These are phyloP conservation scores for Fregata magnificens DNA, from an alignment of 2,113 vertebrate species.

Conservation along the genomic window DNA sequence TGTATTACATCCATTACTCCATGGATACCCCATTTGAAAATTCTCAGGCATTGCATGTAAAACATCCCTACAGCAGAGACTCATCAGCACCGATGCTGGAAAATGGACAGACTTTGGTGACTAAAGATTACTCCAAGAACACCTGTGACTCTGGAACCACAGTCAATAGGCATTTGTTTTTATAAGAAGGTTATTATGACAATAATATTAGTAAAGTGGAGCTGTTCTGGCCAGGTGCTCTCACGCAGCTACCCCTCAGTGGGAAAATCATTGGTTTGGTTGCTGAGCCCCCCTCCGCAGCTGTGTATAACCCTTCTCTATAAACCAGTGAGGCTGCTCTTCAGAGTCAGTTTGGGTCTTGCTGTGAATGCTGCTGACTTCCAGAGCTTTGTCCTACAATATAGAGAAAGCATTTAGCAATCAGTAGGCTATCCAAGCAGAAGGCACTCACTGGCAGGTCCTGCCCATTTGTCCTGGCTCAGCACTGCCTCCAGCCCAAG, in stretches of 20 bases:
- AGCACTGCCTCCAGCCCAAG: neutral
- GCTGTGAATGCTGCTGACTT: neutral
- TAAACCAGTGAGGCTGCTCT: neutral
- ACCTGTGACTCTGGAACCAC: neutral
- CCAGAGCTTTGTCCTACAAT: neutral
- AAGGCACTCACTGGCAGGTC: neutral
- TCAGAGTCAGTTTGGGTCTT: neutral
- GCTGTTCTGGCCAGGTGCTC: neutral
- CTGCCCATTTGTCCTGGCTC: neutral
- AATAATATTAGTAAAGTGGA: too few relatives aligned
- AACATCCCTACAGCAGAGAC: neutral
- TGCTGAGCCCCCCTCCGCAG: fast-evolving
- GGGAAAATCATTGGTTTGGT: neutral
- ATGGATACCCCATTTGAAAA: neutral
- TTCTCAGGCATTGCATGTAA: fast-evolving
- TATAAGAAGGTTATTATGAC: neutral
- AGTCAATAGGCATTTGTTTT: neutral
- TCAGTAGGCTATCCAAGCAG: neutral
- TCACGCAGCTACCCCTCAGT: neutral
- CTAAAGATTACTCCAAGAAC: neutral
- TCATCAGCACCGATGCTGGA: neutral
- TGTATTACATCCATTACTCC: neutral
- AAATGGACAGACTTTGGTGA: neutral
- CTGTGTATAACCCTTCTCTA: neutral
- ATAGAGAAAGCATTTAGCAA: neutral